A percentile compares a stretch with the other conserved stretches of the same genome.
Evolutionary conservation across 2,888 invertebrate genomes (phyloP).

Genomic region (Acleris sparsana): DNA sequence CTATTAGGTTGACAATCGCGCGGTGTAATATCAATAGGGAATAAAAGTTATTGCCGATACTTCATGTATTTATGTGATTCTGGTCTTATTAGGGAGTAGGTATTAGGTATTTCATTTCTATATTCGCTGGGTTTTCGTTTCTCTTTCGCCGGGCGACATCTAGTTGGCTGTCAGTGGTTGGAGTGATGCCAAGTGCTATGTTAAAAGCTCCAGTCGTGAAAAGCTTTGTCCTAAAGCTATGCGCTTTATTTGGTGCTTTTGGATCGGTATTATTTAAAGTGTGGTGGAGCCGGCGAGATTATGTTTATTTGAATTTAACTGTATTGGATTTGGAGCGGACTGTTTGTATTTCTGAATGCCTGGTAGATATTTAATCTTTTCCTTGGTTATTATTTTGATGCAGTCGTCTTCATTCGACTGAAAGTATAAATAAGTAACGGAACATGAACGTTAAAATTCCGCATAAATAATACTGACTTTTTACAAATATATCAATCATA

Average conservation of each 20-base stretch:
- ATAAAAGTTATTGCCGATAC: constrained; percentile 33
- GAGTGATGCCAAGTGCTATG: constrained; percentile 68
- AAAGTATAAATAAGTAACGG: too few species aligned
- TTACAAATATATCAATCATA: too few species aligned
- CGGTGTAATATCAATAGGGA: constrained; percentile 17
- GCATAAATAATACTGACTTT: too few species aligned
- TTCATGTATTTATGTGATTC: constrained; percentile 35
- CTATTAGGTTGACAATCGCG: constrained; percentile 28
- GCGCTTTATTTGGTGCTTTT: constrained; percentile 39
- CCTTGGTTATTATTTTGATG: background rate
- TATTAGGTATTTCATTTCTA: constrained; percentile 37
- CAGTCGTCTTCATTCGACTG: background rate
- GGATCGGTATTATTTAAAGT: constrained; percentile 36
- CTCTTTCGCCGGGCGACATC: constrained; percentile 53
- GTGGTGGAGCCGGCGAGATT: constrained; percentile 27
- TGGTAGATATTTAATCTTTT: too few species aligned
- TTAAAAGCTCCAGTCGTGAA: constrained; percentile 65
- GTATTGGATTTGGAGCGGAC: constrained; percentile 12
- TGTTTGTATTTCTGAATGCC: background rate
- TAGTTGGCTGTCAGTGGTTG: constrained; percentile 61
- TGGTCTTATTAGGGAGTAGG: constrained; percentile 39
- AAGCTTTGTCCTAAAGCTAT: constrained; percentile 51
- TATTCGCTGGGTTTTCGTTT: constrained; percentile 34
- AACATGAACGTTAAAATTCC: too few species aligned
- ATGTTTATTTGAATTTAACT: constrained; percentile 28